Percentiles rank a stretch among this genome's conserved stretches.
These are phyloP conservation scores for Epicampocera succincta DNA, from an alignment of 2,888 invertebrate genomes.

Conservation along the genomic window DNA sequence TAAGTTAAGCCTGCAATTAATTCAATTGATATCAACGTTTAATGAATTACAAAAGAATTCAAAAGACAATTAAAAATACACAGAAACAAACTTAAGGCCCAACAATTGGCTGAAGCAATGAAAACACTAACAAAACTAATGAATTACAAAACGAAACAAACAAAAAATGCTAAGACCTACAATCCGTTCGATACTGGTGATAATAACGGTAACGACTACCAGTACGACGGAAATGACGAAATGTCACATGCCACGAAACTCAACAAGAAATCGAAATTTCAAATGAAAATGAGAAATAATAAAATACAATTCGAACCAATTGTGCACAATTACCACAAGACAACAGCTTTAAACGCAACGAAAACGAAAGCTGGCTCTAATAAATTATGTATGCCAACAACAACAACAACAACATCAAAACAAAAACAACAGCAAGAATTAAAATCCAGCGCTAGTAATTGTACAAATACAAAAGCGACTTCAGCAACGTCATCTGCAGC, in stretches of 20 bases:
- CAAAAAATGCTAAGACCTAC: constrained; percentile 70
- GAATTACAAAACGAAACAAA: constrained; percentile 73
- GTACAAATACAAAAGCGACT: constrained; percentile 16
- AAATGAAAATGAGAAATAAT: constrained; percentile 41
- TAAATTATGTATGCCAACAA: constrained; percentile 39
- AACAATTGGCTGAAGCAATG: constrained; percentile 70
- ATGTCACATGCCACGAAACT: constrained; percentile 55
- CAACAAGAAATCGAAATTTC: constrained; percentile 48
- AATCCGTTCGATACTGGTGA: constrained; percentile 72
- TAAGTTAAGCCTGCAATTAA: constrained; percentile 23
- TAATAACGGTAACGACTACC: constrained; percentile 33
- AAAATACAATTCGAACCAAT: constrained; percentile 63
- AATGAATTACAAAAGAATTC: constrained; percentile 19
- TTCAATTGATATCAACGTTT: too few relatives aligned
- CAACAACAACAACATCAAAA: constrained; percentile 34
- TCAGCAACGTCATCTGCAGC: constrained; percentile 39
- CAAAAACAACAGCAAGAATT: constrained; percentile 49
- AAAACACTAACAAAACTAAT: constrained; percentile 77
- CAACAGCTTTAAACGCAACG: constrained; percentile 35
- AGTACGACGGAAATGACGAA: constrained; percentile 64
- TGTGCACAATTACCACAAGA: constrained; percentile 74
- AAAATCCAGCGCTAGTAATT: constrained; percentile 25
- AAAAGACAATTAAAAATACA: constrained; percentile 4
- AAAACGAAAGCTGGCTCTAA: constrained; percentile 63
- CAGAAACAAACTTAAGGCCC: background rate